Evolutionary conservation across 2,888 invertebrate species (phyloP), one percentile per base, ranked within the genome.

Genomic region (Seira sanloemensis): DNA sequence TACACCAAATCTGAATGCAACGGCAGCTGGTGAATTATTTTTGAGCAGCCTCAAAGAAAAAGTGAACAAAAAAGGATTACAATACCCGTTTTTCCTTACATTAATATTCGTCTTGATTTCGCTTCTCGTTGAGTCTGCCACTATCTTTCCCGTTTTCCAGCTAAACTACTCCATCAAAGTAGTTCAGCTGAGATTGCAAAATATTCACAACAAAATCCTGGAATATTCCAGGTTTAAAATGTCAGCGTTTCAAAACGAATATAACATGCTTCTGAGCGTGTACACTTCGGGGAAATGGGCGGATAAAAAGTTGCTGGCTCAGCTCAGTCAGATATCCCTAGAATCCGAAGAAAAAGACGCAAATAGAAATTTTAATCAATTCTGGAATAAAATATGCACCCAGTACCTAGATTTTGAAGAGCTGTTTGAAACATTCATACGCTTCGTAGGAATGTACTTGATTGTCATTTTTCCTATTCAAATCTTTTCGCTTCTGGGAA

Each of bases 371-470:
- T 12, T 18, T 50, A 18, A 16, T 50, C 7, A 73, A 58, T 84
- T 78, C 58, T 84, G 84, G 84, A 46, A 26, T 16, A 27, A 65
- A 7, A 68, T 84, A 24, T 25, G 27, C 23, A 69, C 69, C 18
- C 69, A 68, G 65, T 84, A 71, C 46, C 19, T 79, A 66, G 75
- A 78, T 26, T 84, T 54, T 23, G 23, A 75, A 1, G 75, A 79
- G 23, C 50, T 84, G 1, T 78, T 79, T 65, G 16, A 58, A 2
- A 21, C 18, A 12, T 85, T 85, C 21, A 19, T 25, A 5, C 9
- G 58, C 4, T 85, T 78, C n/a, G 19, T 76, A n/a, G 84, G 84
- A 23, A 4, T 19, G 5, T 85, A 72, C 24, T 80, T 80, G n/a
- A 50, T 85, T 7, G 21, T 79, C 18, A 21, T 80, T 4, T 85